Percentiles rank a stretch among this genome's conserved stretches.
These are phyloP conservation scores for Bellardia pandia DNA, from an alignment of 2,888 invertebrate genomes.

Conservation along the genomic window DNA sequence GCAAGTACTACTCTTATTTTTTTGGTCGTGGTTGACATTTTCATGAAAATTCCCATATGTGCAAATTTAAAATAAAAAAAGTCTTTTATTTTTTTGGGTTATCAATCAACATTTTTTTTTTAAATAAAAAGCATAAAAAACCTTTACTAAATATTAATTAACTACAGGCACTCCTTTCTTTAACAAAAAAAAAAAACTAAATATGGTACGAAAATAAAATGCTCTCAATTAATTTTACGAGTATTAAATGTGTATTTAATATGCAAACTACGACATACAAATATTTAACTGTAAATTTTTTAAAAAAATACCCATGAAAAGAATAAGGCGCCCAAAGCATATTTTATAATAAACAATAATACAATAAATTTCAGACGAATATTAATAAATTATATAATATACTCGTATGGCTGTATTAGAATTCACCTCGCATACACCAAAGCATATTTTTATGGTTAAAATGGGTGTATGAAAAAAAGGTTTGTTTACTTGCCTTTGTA, in stretches of 20 bases:
- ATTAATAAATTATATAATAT: slow-evolving; percentile 9
- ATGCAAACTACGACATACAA: slow-evolving; percentile 12
- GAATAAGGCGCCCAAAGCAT: background rate
- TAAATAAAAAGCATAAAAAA: too few species aligned
- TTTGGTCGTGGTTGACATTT: too few species aligned
- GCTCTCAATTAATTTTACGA: background rate
- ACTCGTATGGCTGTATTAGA: background rate
- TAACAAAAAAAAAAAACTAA: background rate
- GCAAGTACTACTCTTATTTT: too few species aligned
- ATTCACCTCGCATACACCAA: slow-evolving; percentile 2
- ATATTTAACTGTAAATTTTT: background rate
- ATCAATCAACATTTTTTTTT: too few species aligned
- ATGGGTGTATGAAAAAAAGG: slow-evolving; percentile 13
- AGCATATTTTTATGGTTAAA: slow-evolving; percentile 17
- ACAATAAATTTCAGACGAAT: background rate
- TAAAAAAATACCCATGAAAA: background rate
- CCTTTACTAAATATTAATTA: background rate
- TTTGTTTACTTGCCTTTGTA: slow-evolving; percentile 5
- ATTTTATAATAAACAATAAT: slow-evolving; percentile 1
- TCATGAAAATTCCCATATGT: too few species aligned
- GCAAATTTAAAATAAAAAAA: too few species aligned
- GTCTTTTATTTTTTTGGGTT: too few species aligned
- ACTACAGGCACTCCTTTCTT: background rate
- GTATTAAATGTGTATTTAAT: background rate
- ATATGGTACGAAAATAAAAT: background rate